phyloP scores from a whole-genome alignment of 2,888 invertebrate species.

The Chelonus formosanus region DNA sequence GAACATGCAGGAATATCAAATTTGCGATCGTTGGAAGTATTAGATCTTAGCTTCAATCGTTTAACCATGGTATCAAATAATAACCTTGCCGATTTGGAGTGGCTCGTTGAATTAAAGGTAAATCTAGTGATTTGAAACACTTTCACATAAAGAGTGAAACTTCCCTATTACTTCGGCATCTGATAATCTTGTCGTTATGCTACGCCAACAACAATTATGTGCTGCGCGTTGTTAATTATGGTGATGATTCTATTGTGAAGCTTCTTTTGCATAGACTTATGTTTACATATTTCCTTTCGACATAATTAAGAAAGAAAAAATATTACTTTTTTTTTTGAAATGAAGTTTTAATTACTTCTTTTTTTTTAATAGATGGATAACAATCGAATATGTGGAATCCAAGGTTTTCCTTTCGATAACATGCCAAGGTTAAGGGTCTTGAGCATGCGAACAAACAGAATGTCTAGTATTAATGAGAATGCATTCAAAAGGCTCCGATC shows the following conservation, averaged over 20 bases:
- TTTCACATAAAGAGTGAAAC: constrained; percentile 59
- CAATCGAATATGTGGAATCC: constrained; percentile 82
- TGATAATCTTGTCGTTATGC: constrained; percentile 47
- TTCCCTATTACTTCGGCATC: constrained; percentile 39
- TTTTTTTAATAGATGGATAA: constrained; percentile 72
- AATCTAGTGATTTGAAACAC: constrained; percentile 39
- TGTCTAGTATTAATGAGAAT: constrained; percentile 77
- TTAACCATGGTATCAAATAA: constrained; percentile 73
- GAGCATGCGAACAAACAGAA: constrained; percentile 79
- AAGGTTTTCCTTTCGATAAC: constrained; percentile 81
- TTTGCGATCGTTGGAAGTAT: constrained; percentile 81
- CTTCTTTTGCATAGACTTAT: not conserved
- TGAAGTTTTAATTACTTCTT: not conserved
- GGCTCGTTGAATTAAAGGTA: constrained; percentile 84
- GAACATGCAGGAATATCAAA: constrained; percentile 79
- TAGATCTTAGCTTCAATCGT: constrained; percentile 85
- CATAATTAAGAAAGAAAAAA: not conserved
- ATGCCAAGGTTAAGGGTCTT: constrained; percentile 86
- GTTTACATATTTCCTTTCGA: not conserved
- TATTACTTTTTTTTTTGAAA: constrained; percentile 21
- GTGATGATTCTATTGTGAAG: constrained; percentile 34
- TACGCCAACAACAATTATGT: constrained; percentile 48
- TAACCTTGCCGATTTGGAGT: constrained; percentile 80
- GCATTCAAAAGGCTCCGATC: constrained; percentile 80
- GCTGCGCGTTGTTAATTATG: constrained; percentile 52